Conservation (phyloP, 2,113 vertebrate species). For the Carlito syrichta region DNA sequence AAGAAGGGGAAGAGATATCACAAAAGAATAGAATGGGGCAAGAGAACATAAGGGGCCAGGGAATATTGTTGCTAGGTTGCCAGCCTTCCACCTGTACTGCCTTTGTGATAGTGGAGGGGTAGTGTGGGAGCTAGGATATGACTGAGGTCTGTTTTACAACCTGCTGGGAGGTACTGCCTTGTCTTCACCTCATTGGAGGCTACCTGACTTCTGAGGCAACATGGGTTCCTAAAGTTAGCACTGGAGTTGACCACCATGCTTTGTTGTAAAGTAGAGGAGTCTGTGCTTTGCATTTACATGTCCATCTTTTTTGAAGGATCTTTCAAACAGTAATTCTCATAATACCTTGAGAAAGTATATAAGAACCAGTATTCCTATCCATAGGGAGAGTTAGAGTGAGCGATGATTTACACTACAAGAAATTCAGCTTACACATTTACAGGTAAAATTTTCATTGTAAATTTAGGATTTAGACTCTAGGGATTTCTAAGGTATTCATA, state of each 20-base stretch:
- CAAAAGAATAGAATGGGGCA: not conserved
- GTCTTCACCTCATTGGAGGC: not conserved
- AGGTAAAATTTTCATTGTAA: constrained; percentile 18
- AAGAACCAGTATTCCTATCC: not conserved
- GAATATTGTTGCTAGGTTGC: not conserved
- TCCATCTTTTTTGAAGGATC: not conserved
- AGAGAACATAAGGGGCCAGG: not conserved
- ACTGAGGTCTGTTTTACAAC: not conserved
- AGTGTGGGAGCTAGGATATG: not conserved
- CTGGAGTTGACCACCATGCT: not conserved
- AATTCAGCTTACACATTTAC: not conserved
- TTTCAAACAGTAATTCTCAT: not conserved
- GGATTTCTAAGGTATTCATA: not conserved
- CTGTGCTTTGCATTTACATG: not conserved
- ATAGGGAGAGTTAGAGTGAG: not conserved
- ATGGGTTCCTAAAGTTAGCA: not conserved
- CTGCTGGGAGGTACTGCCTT: not conserved
- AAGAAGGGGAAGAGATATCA: not conserved
- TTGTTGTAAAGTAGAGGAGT: not conserved
- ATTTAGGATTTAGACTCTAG: not conserved
- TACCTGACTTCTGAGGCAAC: not conserved
- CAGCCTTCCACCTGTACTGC: not conserved
- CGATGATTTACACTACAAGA: not conserved
- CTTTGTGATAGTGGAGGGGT: not conserved
- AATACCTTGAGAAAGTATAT: not conserved